A percentile compares a stretch with the other conserved stretches of the same genome.
phyloP scores from a whole-genome alignment of 2,113 vertebrate genomes.

The Formicarius rufipectus region DNA sequence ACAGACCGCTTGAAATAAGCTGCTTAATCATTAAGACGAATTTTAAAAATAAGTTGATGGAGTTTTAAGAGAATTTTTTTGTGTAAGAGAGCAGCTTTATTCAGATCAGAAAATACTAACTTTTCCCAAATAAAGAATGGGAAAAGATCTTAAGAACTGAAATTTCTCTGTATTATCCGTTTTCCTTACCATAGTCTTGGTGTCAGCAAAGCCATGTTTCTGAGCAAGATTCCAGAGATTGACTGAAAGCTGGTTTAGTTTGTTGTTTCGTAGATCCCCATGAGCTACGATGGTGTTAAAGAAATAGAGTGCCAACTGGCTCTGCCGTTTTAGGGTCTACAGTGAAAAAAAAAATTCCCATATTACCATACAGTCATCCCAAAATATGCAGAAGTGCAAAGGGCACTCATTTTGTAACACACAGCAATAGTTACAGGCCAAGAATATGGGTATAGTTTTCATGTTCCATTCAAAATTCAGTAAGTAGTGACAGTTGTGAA shows the following conservation, averaged over 20 bases:
- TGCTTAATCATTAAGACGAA: neutral
- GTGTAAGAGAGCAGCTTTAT: neutral
- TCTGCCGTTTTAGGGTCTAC: constrained; percentile 84
- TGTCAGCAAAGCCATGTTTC: constrained; percentile 91
- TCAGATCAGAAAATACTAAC: neutral
- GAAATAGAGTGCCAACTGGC: constrained; percentile 85
- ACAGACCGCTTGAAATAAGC: neutral
- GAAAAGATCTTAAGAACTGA: neutral
- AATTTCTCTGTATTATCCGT: neutral
- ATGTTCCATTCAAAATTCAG: neutral
- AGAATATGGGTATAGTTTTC: rapidly evolving
- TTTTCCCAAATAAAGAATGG: neutral
- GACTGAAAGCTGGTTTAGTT: constrained; percentile 90
- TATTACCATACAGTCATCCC: neutral
- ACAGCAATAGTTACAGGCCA: neutral
- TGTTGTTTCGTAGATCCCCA: constrained; percentile 91
- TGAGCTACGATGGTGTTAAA: constrained; percentile 91
- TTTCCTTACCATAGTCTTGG: constrained; percentile 83
- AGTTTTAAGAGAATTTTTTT: neutral
- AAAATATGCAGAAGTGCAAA: neutral
- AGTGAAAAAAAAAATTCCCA: neutral
- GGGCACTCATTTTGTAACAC: neutral
- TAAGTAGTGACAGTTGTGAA: neutral
- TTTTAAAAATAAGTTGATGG: neutral
- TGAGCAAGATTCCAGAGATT: constrained; percentile 96